These are phyloP conservation scores for Malurus splendens DNA, from an alignment of 2,797 vertebrate species.

Conservation along the genomic window DNA sequence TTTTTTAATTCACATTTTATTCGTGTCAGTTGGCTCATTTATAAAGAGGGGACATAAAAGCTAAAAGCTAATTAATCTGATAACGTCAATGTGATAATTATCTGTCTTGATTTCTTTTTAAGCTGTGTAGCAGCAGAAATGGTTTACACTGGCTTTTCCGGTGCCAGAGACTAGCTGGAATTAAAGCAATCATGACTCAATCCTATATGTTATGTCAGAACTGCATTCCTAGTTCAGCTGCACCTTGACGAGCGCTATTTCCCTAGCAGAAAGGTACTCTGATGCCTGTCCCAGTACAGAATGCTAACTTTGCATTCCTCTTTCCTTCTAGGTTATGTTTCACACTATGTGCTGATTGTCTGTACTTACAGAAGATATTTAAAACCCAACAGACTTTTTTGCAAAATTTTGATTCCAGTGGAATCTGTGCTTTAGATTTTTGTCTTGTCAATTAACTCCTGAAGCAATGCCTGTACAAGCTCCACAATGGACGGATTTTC, in stretches of 20 bases:
- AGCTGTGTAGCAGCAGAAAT: not conserved
- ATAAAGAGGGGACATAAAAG: not conserved
- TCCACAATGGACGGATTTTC: constrained; percentile 99
- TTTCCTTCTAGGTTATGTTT: constrained; percentile 80
- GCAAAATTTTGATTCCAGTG: constrained; percentile 95
- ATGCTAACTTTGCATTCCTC: constrained; percentile 15
- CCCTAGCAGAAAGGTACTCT: not conserved
- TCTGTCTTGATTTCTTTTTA: not conserved
- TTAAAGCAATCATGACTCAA: not conserved
- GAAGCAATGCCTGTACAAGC: constrained; percentile 98
- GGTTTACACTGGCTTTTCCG: not conserved
- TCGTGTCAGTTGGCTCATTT: not conserved
- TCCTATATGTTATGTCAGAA: not conserved
- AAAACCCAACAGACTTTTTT: constrained; percentile 74
- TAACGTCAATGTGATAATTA: not conserved
- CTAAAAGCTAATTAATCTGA: not conserved
- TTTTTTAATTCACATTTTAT: not conserved
- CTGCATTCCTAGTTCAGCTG: not conserved
- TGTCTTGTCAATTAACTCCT: constrained; percentile 71
- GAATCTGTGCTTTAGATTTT: constrained; percentile 90
- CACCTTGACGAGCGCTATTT: not conserved
- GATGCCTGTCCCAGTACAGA: not conserved
- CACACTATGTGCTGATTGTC: constrained; percentile 85
- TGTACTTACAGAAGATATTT: constrained; percentile 84
- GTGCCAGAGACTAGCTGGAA: not conserved